These are phyloP conservation scores for Pseudopleuronectes americanus DNA, from an alignment of 2,797 vertebrate genomes.

Conservation along the genomic window DNA sequence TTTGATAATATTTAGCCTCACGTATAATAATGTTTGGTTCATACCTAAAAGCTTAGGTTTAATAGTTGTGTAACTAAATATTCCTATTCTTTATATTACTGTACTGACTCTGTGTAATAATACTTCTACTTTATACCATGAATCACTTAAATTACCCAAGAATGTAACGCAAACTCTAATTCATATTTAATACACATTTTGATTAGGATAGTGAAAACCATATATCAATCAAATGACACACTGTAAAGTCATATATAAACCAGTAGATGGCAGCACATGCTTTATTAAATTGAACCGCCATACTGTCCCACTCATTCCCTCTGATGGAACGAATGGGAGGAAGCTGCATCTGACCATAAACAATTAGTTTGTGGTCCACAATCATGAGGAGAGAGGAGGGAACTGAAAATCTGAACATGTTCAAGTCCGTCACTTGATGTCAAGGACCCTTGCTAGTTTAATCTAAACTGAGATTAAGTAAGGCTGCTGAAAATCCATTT, in stretches of 20 bases:
- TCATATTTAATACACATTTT: not conserved
- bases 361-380: not conserved
- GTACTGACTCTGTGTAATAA: not conserved
- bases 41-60: too few relatives aligned
- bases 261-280: conserved; percentile 64
- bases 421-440: not conserved
- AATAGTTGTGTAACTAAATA: too few relatives aligned
- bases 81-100: not conserved
- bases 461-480: not conserved
- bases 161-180: not conserved
- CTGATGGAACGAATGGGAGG: not conserved
- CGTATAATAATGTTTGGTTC: too few relatives aligned
- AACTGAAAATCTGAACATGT: not conserved
- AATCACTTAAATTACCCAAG: not conserved
- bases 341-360: not conserved
- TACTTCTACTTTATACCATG: not conserved
- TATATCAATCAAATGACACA: not conserved
- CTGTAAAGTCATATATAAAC: not conserved
- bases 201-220: not conserved
- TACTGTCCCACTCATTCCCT: not conserved
- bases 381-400: not conserved
- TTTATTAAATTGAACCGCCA: not conserved
- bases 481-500: not conserved
- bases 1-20: not conserved
- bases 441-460: not conserved